These are phyloP conservation scores for Epizoanthus stellaris DNA, from an alignment of 92 coral and sea anemone species.

Conservation along the genomic window DNA sequence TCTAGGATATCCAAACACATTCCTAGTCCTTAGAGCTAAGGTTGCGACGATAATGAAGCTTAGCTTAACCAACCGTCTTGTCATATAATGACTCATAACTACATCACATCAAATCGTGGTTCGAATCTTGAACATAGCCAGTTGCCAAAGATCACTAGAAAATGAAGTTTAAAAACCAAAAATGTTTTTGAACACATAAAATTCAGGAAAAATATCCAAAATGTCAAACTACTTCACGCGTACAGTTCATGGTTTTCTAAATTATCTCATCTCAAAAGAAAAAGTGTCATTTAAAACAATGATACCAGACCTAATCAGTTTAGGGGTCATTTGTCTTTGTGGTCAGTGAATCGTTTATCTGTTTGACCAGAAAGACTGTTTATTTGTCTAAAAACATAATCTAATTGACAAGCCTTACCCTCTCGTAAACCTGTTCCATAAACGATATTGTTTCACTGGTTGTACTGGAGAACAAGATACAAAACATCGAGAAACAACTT, in stretches of 20 bases:
- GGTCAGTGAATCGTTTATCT: slow-evolving; percentile 27
- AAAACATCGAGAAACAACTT: too few species aligned
- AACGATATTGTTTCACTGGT: too few species aligned
- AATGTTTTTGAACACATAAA: neutral
- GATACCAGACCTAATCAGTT: slow-evolving; percentile 27
- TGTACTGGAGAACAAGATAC: too few species aligned
- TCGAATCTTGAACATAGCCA: slow-evolving; percentile 6
- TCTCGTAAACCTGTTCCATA: too few species aligned
- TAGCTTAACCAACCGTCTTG: neutral
- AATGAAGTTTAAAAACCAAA: neutral
- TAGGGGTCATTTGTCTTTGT: slow-evolving; percentile 29
- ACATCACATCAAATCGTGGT: neutral
- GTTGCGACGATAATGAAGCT: neutral
- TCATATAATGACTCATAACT: slow-evolving; percentile 28
- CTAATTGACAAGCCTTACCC: too few species aligned
- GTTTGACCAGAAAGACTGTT: neutral
- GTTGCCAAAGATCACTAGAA: neutral
- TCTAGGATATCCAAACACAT: neutral
- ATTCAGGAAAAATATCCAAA: neutral
- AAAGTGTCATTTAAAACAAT: slow-evolving; percentile 25
- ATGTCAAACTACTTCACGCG: neutral
- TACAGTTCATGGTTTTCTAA: neutral
- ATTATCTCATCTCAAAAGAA: slow-evolving; percentile 34
- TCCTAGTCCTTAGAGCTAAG: neutral
- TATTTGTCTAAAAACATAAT: neutral